Evolutionary conservation across 2,113 vertebrate genomes (phyloP), one percentile per base, ranked within the genome.

Genomic region (Nycticorax nycticorax): DNA sequence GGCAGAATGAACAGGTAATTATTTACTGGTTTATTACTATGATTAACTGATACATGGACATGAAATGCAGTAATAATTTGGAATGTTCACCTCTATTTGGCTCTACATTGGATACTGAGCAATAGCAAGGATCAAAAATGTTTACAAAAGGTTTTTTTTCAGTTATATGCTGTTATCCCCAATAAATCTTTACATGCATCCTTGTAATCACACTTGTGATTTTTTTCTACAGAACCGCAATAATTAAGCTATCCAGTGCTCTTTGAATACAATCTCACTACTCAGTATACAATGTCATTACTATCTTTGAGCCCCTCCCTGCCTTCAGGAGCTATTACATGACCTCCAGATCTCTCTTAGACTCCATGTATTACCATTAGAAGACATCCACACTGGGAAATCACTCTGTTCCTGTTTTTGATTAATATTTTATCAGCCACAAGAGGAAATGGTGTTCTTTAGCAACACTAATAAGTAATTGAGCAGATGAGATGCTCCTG

Each of bases 341-440:
- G 98, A 98, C 98, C 98, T 98, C 98, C 98, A 98, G 98, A 98
- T 99, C 98, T 98, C 97, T 98, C 98, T 96, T 78, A 97, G 98
- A 98, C 97, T 98, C 97, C 96, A 94, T 97, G 97, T 98, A 97
- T 98, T 98, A 98, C 98, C 98, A 98, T 99, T 99, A 98, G 98
- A 98, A 98, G 98, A 99, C 98, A 98, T 98, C 98, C 98, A 98
- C 98, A 97, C 97, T 98, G 98, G 98, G 98, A 98, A 98, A 97
- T 98, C 97, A 95, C 98, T 98, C 97, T 98, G 98, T 99, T 99
- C 99, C 99, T 99, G 98, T 98, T 99, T 98, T 98, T 99, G 98
- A 99, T 99, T 98, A 99, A 99, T 99, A 99, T 99, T 99, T 99
- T 98, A 99, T 98, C 98, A 99, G 98, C 98, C 88, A 97, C 94